Conservation (phyloP, 1,140 invertebrate species). For the Mamestra configurata region DNA sequence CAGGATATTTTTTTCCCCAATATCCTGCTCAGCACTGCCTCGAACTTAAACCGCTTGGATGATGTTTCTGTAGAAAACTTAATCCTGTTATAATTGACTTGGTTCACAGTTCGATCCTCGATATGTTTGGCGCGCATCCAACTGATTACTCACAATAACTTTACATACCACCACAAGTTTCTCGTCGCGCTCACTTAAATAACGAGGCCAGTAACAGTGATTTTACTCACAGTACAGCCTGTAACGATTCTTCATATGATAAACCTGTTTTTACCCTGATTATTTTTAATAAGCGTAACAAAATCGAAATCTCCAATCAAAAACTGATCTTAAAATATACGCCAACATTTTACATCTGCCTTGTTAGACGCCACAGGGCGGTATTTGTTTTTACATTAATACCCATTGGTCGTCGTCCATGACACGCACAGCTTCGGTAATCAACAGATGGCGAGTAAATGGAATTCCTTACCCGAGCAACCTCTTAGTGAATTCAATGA, state of each 20-base stretch:
- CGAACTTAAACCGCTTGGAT: no score
- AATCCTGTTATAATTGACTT: neutral
- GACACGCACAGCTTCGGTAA: neutral
- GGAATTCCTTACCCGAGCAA: neutral
- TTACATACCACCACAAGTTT: neutral
- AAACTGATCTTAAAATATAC: no score
- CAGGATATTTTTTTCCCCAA: no score
- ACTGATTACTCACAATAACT: neutral
- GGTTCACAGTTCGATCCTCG: neutral
- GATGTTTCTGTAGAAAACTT: no score
- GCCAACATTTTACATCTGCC: no score
- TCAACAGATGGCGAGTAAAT: neutral
- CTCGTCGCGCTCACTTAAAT: neutral
- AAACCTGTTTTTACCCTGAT: no score
- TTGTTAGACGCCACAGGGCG: no score
- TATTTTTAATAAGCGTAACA: no score
- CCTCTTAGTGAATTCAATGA: conserved; percentile 17
- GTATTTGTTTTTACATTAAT: neutral
- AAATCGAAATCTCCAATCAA: no score
- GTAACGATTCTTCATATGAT: no score
- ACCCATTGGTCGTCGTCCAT: neutral
- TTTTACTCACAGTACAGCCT: no score
- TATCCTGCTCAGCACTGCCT: no score
- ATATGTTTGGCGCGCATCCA: neutral
- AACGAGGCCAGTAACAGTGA: neutral